Evolutionary conservation across 2,113 vertebrate species (phyloP), one percentile per base, ranked within the genome.

Genomic region (Peromyscus maniculatus): DNA sequence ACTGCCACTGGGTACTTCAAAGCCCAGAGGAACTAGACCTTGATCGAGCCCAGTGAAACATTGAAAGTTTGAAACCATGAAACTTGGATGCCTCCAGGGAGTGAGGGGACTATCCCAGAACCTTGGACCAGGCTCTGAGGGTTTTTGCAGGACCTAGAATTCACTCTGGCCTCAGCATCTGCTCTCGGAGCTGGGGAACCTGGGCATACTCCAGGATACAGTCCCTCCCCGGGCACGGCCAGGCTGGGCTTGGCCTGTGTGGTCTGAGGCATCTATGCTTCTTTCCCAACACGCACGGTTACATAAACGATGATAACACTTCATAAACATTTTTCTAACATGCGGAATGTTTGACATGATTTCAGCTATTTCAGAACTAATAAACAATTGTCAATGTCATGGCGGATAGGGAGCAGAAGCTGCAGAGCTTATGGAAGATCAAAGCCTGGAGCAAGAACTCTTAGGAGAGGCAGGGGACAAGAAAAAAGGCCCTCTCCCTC

Each of bases 361-460:
- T 98, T 98, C 99, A 99, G 99, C 98, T 98, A 99, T 99, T 99
- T 99, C 98, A 99, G 99, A 99, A 98, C 98, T 99, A 99, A 99
- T 99, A 99, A 99, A 99, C 99, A 99, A 98, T 99, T 99, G 99
- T 99, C 99, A 99, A 83, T 97, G 82, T 96, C 98, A 98, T 55
- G 97, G 96, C 88, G 98, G 99, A 99, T 98, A 98, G 98, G 99
- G 99, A 99, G 99, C 99, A 99, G 99, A 98, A 98, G 98, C 98
- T 83, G 80, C 55, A 79, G 98, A 84, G 93, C 99, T 99, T 98
- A 98, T 98, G 98, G 99, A 98, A 99, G 99, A 99, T 99, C 99
- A 99, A 99, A 99, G 99, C 96, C 96, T 36, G 79, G n/a, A 96
- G 94, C 97, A 97, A 98, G 97, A 98, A 97, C 96, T 97, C 33